Base-by-base conservation (phyloP, 2,797 vertebrate genomes). In the Platyrinchus mystaceus region DNA sequence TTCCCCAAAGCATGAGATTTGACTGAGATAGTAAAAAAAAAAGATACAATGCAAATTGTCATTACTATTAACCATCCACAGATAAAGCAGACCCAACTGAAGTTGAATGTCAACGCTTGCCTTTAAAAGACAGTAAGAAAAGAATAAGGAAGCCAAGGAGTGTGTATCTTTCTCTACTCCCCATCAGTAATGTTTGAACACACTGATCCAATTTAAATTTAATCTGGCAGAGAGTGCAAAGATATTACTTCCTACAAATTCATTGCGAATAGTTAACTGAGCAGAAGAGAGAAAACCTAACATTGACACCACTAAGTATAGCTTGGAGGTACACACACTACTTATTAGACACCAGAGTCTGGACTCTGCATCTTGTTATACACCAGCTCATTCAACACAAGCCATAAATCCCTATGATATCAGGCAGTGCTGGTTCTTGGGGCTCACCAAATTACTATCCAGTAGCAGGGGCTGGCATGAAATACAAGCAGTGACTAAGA, bases 1-100 rank as follows among this genome's bases (percentile, higher is more conserved):
- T 83, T 91, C 50, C 75, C 34, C 41, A 91, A 93, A 91, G 73
- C 41, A 83, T 4, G 15, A 83, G 37, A 91, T 83, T 49, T 90
- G 47, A 53, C 37, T 43, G 55, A 88, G 37, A 84, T 6, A 90
- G 27, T 24, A 10, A 76, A 76, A 79, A 49, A 62, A 53, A 66
- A 41, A 22, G 6, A 23, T 3, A 43, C 9, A 67, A 28, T 60
- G 41, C 18, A 87, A 76, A 89, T 52, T 93, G 41, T 62, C 46
- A 32, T 77, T 84, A 70, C 50, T 80, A n/a, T 87, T 94, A 89
- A 76, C 36, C 21, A 76, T 21, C n/a, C 39, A 58, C 1, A 86
- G 43, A 58, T 75, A 46, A 86, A 79, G 32, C 28, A 88, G 34
- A 63, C 18, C 19, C 43, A 70, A 76, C 5, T 41, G 43, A 70